Percentiles rank a stretch among this genome's conserved stretches.
Evolutionary conservation across 2,797 vertebrate genomes (phyloP).

Genomic region (Denticeps clupeoides): DNA sequence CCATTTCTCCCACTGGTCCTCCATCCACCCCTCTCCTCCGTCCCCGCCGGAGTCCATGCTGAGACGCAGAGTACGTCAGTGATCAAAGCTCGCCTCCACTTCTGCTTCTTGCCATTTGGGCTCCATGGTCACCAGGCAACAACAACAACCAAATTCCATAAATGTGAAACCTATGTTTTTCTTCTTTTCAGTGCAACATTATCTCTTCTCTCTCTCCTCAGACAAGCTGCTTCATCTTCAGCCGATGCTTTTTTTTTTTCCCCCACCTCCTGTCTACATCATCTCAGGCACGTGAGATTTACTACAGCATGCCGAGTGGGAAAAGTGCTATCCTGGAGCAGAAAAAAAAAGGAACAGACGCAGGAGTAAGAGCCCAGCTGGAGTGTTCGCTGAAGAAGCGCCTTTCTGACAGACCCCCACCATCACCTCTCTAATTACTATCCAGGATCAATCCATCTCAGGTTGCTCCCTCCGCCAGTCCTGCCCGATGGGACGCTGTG

Average conservation of each 20-base stretch:
- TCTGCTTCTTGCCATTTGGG: slow-evolving; percentile 10
- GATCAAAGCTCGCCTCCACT: slow-evolving; percentile 42
- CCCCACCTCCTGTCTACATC: slow-evolving; percentile 13
- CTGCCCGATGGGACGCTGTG: slow-evolving; percentile 4
- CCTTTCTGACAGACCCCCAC: slow-evolving; percentile 11
- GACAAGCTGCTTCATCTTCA: too few relatives aligned
- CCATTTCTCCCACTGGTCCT: slow-evolving; percentile 99
- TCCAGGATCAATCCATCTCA: slow-evolving; percentile 36
- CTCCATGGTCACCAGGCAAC: too few relatives aligned
- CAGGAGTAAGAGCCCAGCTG: slow-evolving; percentile 21
- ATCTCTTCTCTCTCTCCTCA: not conserved
- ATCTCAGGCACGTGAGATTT: slow-evolving; percentile 38
- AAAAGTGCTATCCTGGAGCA: slow-evolving; percentile 42
- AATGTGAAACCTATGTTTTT: too few relatives aligned
- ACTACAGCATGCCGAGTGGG: slow-evolving; percentile 28
- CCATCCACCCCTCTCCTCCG: slow-evolving; percentile 88
- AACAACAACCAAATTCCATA: too few relatives aligned
- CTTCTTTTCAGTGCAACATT: not conserved
- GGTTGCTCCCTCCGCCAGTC: slow-evolving; percentile 25
- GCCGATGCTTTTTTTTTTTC: not conserved
- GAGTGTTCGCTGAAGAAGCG: slow-evolving; percentile 21
- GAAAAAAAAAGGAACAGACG: slow-evolving; percentile 22
- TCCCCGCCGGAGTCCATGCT: slow-evolving; percentile 83
- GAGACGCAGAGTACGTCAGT: slow-evolving; percentile 59
- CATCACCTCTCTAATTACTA: slow-evolving; percentile 48